phyloP scores from a whole-genome alignment of 1,140 invertebrate species.

The Panagrolaimus sp. region DNA sequence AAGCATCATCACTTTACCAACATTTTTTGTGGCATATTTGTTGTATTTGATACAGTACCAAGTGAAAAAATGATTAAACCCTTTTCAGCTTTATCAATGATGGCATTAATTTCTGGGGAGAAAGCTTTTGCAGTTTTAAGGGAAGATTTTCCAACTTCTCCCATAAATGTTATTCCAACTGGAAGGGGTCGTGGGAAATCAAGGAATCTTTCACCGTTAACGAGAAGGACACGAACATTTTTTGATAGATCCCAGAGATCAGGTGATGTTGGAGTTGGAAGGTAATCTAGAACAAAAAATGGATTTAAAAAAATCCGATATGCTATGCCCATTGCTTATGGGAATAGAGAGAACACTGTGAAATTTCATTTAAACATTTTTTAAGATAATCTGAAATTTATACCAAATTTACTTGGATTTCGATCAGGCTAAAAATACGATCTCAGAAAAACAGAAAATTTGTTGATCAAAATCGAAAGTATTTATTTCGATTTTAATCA shows the following conservation, averaged over 20 bases:
- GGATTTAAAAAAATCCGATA: neutral
- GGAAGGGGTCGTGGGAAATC: slow-evolving; percentile 57
- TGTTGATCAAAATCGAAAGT: too few species aligned
- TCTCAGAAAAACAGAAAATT: too few species aligned
- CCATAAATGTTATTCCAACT: slow-evolving; percentile 48
- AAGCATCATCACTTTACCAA: slow-evolving; percentile 16
- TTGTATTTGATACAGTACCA: slow-evolving; percentile 58
- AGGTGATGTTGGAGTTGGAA: slow-evolving; percentile 16
- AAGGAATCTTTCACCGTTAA: slow-evolving; percentile 55
- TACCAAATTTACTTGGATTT: too few species aligned
- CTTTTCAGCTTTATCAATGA: slow-evolving; percentile 36
- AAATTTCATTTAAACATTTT: too few species aligned
- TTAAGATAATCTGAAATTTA: too few species aligned
- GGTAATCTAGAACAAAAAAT: neutral
- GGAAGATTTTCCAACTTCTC: slow-evolving; percentile 39
- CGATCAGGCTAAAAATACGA: too few species aligned
- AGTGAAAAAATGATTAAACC: slow-evolving; percentile 55
- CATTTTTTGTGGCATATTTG: slow-evolving; percentile 55
- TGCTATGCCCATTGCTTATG: too few species aligned
- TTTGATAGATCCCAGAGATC: slow-evolving; percentile 51
- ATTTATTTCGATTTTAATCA: too few species aligned
- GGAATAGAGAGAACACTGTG: too few species aligned
- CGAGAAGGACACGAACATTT: slow-evolving; percentile 43
- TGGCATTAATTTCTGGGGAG: slow-evolving; percentile 25
- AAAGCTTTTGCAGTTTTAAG: neutral